A percentile compares a stretch with the other conserved stretches of the same genome.
Evolutionary conservation across 2,888 invertebrate species (phyloP).

Genomic region (Sarcophaga carnaria): DNA sequence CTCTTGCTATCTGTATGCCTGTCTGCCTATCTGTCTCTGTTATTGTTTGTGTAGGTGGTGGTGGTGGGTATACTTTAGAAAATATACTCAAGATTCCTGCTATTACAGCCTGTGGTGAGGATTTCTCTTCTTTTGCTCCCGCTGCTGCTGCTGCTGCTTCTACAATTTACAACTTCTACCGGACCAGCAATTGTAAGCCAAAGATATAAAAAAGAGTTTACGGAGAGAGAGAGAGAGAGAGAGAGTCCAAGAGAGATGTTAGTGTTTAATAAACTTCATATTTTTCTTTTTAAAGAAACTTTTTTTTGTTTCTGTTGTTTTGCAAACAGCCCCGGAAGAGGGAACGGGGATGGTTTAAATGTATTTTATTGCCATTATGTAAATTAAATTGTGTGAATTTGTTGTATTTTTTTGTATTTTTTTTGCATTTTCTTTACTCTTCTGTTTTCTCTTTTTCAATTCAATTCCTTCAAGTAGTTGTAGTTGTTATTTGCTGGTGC

Average conservation of each 20-base stretch:
- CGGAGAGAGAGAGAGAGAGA: not conserved
- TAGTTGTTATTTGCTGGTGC: conserved; percentile 11
- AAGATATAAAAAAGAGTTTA: not conserved
- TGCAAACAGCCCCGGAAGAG: not conserved
- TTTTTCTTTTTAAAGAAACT: not conserved
- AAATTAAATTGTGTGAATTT: conserved; percentile 77
- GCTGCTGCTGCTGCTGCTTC: not conserved
- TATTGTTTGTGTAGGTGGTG: not conserved
- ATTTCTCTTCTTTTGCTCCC: conserved; percentile 1
- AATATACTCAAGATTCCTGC: conserved; percentile 31
- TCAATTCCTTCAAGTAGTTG: conserved; percentile 40
- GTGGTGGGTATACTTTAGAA: conserved; percentile 16
- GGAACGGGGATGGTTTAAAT: not conserved
- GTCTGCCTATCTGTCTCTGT: not conserved
- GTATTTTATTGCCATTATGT: conserved; percentile 76
- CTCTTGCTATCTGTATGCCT: not conserved
- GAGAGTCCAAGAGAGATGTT: no score
- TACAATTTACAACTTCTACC: conserved; percentile 45
- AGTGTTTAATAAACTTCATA: conserved; percentile 20
- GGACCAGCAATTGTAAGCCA: conserved; percentile 29
- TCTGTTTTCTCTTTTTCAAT: conserved; percentile 56
- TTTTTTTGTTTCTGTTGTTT: not conserved
- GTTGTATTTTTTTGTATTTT: conserved; percentile 16
- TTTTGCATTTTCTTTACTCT: conserved; percentile 69
- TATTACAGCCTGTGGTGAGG: not conserved